Evolutionary conservation across 1,140 invertebrate species (phyloP).

Genomic region (Lineus longissimus): DNA sequence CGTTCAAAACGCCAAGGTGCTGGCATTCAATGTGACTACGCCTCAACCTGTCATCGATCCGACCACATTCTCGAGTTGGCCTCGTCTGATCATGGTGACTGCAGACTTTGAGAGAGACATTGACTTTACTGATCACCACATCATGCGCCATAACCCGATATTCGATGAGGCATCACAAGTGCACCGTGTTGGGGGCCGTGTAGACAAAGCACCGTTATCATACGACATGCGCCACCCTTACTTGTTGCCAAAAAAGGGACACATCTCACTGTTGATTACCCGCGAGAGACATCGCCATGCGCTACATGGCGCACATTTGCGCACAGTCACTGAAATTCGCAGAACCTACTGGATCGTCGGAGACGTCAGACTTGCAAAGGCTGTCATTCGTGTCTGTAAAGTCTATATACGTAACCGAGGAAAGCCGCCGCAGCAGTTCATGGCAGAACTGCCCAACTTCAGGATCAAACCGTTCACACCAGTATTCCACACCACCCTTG

Average conservation of each 20-base stretch:
- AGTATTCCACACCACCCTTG: not conserved
- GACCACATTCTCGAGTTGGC: no score
- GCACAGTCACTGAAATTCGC: not conserved
- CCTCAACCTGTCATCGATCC: no score
- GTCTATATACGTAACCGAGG: not conserved
- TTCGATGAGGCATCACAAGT: no score
- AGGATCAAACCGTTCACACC: not conserved
- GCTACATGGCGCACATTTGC: not conserved
- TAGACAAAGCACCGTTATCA: not conserved
- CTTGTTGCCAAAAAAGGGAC: not conserved
- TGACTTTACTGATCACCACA: no score
- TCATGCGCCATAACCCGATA: no score
- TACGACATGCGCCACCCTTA: not conserved
- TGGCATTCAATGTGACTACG: no score
- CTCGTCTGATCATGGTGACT: no score
- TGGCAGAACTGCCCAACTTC: not conserved
- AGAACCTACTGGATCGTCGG: not conserved
- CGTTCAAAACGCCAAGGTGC: no score
- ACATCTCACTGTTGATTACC: not conserved
- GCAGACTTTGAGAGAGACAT: no score
- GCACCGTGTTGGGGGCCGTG: not conserved
- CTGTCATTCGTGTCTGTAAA: not conserved
- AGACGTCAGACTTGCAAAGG: not conserved
- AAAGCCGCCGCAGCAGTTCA: not conserved
- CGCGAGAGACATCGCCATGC: not conserved